These are phyloP conservation scores for Aurelia sp. DNA, from an alignment of 30 jellyfish, hydroid and myxozoan genomes.

Conservation along the genomic window DNA sequence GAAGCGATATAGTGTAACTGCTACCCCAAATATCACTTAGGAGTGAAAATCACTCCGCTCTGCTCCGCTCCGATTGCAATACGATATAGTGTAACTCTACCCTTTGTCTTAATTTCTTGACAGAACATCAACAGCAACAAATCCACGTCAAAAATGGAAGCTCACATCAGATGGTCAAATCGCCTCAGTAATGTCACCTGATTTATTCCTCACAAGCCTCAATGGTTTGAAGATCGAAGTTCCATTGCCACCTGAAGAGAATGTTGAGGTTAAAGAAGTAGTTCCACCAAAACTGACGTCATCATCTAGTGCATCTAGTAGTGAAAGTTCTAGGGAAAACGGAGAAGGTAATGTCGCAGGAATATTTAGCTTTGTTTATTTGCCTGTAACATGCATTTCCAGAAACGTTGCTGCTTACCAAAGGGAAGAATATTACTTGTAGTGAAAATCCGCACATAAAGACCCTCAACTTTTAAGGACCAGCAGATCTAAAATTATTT, in stretches of 20 bases:
- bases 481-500: no score
- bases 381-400: no score
- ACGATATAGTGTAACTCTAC: no score
- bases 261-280: neutral
- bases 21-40: no score
- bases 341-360: neutral
- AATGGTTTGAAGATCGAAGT: constrained; percentile 24
- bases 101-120: neutral
- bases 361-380: no score
- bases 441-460: no score
- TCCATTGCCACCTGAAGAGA: neutral
- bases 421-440: no score
- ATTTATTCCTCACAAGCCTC: constrained; percentile 24
- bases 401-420: no score
- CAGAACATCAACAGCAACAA: neutral
- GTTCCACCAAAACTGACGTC: neutral
- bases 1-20: no score
- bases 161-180: constrained; percentile 88
- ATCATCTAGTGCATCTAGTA: constrained; percentile 14
- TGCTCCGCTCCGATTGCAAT: no score
- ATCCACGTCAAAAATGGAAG: constrained; percentile 60
- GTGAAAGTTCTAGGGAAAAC: constrained; percentile 8
- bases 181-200: constrained; percentile 35
- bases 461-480: no score
- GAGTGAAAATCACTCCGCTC: no score